A percentile compares a stretch with the other conserved stretches of the same genome.
Evolutionary conservation across 2,888 invertebrate genomes (phyloP).

Genomic region (Apodemia mormo): DNA sequence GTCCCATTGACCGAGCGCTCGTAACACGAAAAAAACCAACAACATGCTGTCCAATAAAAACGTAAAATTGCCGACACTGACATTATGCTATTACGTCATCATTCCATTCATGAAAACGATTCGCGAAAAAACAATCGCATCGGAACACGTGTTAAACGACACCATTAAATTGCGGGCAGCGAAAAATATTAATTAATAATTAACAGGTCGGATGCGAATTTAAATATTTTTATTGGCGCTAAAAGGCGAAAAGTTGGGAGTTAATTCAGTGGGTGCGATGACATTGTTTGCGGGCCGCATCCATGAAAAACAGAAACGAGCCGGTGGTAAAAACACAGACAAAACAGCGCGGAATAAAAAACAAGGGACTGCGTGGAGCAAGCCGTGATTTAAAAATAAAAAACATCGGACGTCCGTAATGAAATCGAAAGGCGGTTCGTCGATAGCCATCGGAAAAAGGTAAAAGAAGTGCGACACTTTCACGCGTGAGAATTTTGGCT

Average conservation of each 20-base stretch:
- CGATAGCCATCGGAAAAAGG: constrained; percentile 79
- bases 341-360: constrained; percentile 62
- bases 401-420: constrained; percentile 78
- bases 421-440: constrained; percentile 82
- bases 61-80: constrained; percentile 77
- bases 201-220: constrained; percentile 72
- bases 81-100: constrained; percentile 82
- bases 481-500: constrained; percentile 78
- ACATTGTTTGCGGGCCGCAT: constrained; percentile 77
- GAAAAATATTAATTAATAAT: constrained; percentile 82
- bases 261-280: constrained; percentile 77
- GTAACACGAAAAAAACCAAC: constrained; percentile 66
- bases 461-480: constrained; percentile 76
- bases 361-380: constrained; percentile 66
- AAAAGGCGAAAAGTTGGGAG: constrained; percentile 77
- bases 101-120: constrained; percentile 78
- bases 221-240: constrained; percentile 80
- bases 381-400: constrained; percentile 80
- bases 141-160: constrained; percentile 75
- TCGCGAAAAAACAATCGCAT: constrained; percentile 68
- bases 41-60: constrained; percentile 76
- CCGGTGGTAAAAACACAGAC: constrained; percentile 66
- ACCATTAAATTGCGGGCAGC: constrained; percentile 70
- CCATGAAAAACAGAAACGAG: constrained; percentile 66
- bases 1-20: constrained; percentile 72